Conservation (phyloP, 1,140 invertebrate genomes). For the Aphaenogaster floridana region DNA sequence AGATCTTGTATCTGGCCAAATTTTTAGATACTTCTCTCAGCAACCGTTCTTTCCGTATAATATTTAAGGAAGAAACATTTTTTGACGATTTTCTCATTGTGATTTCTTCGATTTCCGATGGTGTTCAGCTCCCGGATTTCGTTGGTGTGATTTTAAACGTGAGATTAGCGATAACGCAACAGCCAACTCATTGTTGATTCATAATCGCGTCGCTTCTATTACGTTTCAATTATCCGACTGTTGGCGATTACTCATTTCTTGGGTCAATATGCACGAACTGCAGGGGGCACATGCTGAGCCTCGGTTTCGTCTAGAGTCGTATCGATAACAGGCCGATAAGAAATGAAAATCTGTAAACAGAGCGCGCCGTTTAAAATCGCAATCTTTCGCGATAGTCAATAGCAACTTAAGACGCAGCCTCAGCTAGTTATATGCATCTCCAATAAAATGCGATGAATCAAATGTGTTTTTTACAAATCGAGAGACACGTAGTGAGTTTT, state of each 20-base stretch:
- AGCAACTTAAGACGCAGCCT: not conserved
- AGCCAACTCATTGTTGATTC: not conserved
- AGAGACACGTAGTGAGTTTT: not conserved
- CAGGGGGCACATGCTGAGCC: conserved; percentile 91
- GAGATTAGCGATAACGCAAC: not conserved
- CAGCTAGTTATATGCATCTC: not conserved
- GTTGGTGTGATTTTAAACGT: not conserved
- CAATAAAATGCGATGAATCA: not conserved
- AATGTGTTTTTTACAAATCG: not conserved
- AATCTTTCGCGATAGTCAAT: not conserved
- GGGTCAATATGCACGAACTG: conserved; percentile 90
- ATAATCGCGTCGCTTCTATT: conserved; percentile 1
- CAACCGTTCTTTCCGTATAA: not conserved
- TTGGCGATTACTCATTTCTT: not conserved
- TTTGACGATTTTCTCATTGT: not conserved
- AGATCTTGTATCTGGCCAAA: no score
- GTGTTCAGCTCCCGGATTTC: not conserved
- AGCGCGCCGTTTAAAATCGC: not conserved
- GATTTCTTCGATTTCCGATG: not conserved
- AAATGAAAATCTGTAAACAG: conserved; percentile 89
- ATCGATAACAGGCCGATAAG: conserved; percentile 96
- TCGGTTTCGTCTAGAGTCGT: conserved; percentile 92
- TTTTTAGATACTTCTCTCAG: no score
- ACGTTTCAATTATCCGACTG: not conserved
- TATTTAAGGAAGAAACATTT: not conserved